These are phyloP conservation scores for Baronia brevicornis DNA, from an alignment of 2,888 invertebrate genomes.

Conservation along the genomic window DNA sequence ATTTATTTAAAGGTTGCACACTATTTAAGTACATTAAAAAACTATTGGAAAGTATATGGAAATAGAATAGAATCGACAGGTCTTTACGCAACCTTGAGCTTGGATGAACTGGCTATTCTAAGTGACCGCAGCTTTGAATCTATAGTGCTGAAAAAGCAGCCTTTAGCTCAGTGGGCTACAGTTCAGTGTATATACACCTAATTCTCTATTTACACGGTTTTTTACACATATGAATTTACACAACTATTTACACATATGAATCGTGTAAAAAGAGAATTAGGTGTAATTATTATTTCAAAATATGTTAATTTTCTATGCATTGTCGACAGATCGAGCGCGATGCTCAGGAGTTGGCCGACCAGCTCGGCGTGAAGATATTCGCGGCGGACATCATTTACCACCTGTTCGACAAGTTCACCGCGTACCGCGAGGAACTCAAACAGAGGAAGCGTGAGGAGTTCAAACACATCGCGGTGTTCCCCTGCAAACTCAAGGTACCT, in stretches of 20 bases:
- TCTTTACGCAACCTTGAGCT: too few relatives aligned
- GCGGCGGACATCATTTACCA: conserved; percentile 99
- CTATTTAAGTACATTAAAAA: too few relatives aligned
- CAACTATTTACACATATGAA: background rate
- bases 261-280: too few relatives aligned
- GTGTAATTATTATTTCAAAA: background rate
- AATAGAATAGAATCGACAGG: too few relatives aligned
- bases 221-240: background rate
- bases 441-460: conserved; percentile 95
- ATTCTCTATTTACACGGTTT: too few relatives aligned
- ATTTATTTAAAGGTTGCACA: too few relatives aligned
- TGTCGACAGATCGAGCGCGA: conserved; percentile 84
- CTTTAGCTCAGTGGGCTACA: too few relatives aligned
- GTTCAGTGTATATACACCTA: too few relatives aligned
- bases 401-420: conserved; percentile 97
- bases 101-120: too few relatives aligned
- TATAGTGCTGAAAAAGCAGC: too few relatives aligned
- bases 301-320: background rate
- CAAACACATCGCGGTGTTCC: conserved; percentile 98
- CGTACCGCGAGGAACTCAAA: conserved; percentile 92
- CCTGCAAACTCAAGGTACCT: conserved; percentile 91
- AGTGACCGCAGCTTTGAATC: too few relatives aligned
- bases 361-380: conserved; percentile 95
- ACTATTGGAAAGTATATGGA: too few relatives aligned
- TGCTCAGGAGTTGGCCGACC: conserved; percentile 98